Base-by-base conservation (phyloP, 2,113 vertebrate genomes). In the Syrmaticus mikado region DNA sequence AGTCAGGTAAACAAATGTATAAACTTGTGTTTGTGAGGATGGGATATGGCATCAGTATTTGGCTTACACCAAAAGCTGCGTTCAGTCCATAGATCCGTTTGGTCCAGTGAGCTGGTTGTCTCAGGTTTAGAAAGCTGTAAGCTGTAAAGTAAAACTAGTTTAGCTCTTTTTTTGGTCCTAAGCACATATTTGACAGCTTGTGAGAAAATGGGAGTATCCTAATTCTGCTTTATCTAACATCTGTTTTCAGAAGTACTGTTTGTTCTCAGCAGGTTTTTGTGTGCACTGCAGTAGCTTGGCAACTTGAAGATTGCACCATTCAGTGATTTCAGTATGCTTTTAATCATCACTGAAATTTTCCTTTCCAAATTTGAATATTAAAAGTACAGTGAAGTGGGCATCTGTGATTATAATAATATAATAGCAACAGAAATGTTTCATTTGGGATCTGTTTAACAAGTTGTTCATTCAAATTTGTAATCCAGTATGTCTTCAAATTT, bases 181-280 rank as follows among this genome's bases (percentile, higher is more conserved):
- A 95, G 75, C 61, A 73, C 38, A 3, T 83, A 66, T 41, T 55
- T 71, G 68, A 53, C 24, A 45, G 53, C 79, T 46, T 64, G 83
- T 92, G 95, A 62, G 83, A 85, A 87, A 89, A 40, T 36, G 61
- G 82, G 64, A 89, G 57, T 76, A 95, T 85, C 85, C 87, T 57
- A 88, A 91, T 83, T 93, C 76, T 89, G 84, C 92, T 93, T 93
- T 95, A 96, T 96, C 92, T 93, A 78, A 93, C 91, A 93, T 91
- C 84, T 93, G 89, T 88, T 95, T 93, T 80, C 87, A 94, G 67
- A 80, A 86, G 84, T 61, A 95, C 94, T 96, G 93, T 95, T 96
- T 96, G 91, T 97, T 95, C 93, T 92, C 82, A 17, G 75, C 64
- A 94, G 96, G 96, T 94, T 95, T 96, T 94, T 95, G 89, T 97